Base-by-base conservation (phyloP, 2,797 vertebrate genomes). In the Anguilla pacifica region DNA sequence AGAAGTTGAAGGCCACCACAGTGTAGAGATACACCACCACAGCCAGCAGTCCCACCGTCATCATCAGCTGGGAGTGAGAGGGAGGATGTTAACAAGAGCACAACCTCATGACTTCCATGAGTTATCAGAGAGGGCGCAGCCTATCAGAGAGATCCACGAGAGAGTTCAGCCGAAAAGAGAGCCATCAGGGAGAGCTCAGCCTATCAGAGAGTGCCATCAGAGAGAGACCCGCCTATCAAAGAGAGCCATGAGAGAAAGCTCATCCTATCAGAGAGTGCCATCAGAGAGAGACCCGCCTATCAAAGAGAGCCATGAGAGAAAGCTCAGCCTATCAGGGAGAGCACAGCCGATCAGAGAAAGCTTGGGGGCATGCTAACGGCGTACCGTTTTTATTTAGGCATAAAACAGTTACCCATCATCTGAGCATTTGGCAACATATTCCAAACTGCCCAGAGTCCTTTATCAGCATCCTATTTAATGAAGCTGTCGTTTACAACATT, bases 1-100 rank as follows among this genome's bases (percentile, higher is more conserved):
- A 99, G 95, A 99, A 99, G 95, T 98, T 98, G 93, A 98, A 99
- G 92, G 98, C 98, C 85, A 99, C 97, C n/a, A 99, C 98, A 0
- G 98, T 99, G 93, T 98, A 99, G 9, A 99, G 96, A 90, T 99
- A 98, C 13, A 99, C 98, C 31, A 99, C 97, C 1, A 98, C 98
- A 0, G 98, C 98, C 89, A 98, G 95, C 91, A 98, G 91, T 51
- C 98, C 98, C 91, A 99, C 98, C 0, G 98, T 99, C 98, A 99
- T 98, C 94, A 98, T 74, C 93, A 99, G 94, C 98, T 97, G 85
- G 25, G 1, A 6, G 74, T 11, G 0, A 1, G 59, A 53, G 0
- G n/a, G 35, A 0, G 61, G 72, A 11, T 17, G 7, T 22, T 31
- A 19, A 19, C 3, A 31, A 35, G 25, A n/a, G 22, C 57, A 9